These are phyloP conservation scores for Drosophila koepferae DNA, from an alignment of 2,888 invertebrate genomes.

Conservation along the genomic window DNA sequence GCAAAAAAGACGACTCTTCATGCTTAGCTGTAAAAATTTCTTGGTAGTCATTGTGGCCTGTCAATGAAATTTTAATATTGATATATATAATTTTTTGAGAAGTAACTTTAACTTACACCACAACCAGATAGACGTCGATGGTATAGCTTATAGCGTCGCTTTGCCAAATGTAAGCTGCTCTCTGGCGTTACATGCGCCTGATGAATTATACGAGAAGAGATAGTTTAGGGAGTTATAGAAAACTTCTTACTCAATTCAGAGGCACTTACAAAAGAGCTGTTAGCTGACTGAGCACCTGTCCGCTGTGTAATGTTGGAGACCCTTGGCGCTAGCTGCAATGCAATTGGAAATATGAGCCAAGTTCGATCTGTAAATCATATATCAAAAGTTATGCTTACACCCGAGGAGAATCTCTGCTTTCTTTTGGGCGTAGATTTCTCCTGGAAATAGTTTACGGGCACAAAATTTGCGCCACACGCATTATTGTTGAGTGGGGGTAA, in stretches of 20 bases:
- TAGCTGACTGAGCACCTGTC: neutral
- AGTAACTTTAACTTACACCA: neutral
- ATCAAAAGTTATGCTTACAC: neutral
- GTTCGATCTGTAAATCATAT: neutral
- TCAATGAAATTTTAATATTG: neutral
- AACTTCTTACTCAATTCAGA: neutral
- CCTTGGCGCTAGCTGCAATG: neutral
- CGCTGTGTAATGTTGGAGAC: neutral
- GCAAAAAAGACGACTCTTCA: neutral
- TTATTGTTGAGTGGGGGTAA: neutral
- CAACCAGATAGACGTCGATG: slow-evolving; percentile 1
- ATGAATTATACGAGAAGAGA: neutral
- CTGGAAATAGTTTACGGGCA: neutral
- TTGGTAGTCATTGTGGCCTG: neutral
- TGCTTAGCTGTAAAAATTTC: neutral
- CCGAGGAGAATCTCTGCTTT: neutral
- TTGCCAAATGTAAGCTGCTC: neutral
- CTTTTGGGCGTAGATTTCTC: neutral
- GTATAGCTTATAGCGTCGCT: neutral
- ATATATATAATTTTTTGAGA: neutral
- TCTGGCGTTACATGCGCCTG: neutral
- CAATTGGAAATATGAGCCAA: no score
- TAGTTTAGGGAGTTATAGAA: no score
- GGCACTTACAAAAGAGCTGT: neutral
- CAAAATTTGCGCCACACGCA: neutral